Percentiles rank a stretch among this genome's conserved stretches.
Evolutionary conservation across 2,113 vertebrate species (phyloP).

Genomic region (Pithys albifrons): DNA sequence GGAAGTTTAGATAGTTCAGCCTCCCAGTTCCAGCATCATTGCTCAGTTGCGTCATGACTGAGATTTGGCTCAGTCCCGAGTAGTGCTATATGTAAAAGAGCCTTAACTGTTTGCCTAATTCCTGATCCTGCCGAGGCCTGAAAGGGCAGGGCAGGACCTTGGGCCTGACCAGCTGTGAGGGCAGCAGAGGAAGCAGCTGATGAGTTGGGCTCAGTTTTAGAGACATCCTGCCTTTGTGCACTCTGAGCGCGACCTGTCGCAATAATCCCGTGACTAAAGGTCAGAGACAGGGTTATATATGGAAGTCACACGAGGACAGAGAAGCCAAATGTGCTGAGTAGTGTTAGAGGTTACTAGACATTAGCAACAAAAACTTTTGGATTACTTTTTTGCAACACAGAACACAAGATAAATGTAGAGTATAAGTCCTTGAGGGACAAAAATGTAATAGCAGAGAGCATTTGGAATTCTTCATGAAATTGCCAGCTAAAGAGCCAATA

Average conservation of each 20-base stretch:
- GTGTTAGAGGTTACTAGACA: not conserved
- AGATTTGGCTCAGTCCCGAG: not conserved
- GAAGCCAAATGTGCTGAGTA: not conserved
- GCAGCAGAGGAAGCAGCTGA: not conserved
- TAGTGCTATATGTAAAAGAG: not conserved
- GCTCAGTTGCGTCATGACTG: not conserved
- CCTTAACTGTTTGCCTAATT: not conserved
- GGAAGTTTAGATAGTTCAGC: not conserved
- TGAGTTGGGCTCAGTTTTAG: not conserved
- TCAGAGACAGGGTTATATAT: not conserved
- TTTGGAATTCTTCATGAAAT: not conserved
- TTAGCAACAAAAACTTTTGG: not conserved
- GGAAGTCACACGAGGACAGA: not conserved
- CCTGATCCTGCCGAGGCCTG: not conserved
- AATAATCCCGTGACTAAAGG: not conserved
- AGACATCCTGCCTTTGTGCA: accelerated
- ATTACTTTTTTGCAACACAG: not conserved
- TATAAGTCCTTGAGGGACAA: not conserved
- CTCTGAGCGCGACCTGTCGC: not conserved
- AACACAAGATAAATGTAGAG: not conserved
- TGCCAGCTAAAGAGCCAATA: not conserved
- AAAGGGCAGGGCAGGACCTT: not conserved
- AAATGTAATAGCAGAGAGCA: not conserved
- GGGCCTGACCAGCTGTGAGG: not conserved
- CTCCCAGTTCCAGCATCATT: not conserved